These are phyloP conservation scores for Psilanteris sp. DNA, from an alignment of 1,140 invertebrate species.

Conservation along the genomic window DNA sequence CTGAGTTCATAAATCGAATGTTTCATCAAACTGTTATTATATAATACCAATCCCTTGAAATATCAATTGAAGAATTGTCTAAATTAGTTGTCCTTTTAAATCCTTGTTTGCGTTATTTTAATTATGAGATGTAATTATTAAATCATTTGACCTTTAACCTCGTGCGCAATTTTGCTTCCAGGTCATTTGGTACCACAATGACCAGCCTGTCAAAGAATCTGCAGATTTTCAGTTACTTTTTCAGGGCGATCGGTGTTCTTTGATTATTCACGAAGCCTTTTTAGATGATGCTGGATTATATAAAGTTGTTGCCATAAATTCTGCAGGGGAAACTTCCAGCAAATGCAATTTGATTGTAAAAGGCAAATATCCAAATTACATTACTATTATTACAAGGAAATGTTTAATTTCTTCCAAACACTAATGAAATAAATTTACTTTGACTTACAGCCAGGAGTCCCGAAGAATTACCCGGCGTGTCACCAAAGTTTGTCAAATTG, in stretches of 20 bases:
- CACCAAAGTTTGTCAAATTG: slow-evolving; percentile 86
- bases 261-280: slow-evolving; percentile 87
- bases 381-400: too few relatives aligned
- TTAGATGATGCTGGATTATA: slow-evolving; percentile 89
- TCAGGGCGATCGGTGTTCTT: slow-evolving; percentile 89
- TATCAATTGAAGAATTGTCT: too few relatives aligned
- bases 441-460: slow-evolving; percentile 53
- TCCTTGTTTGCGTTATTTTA: too few relatives aligned
- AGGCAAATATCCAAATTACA: slow-evolving; percentile 70
- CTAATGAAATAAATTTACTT: too few relatives aligned
- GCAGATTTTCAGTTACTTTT: slow-evolving; percentile 89
- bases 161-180: slow-evolving; percentile 68
- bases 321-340: slow-evolving; percentile 88
- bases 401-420: too few relatives aligned
- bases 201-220: slow-evolving; percentile 90
- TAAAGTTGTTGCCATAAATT: slow-evolving; percentile 90
- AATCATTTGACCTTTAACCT: too few relatives aligned
- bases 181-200: slow-evolving; percentile 93
- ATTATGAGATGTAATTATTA: too few relatives aligned
- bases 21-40: too few relatives aligned
- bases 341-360: slow-evolving; percentile 84
- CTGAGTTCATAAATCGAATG: too few relatives aligned
- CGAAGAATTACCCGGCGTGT: slow-evolving; percentile 67
- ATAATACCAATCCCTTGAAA: too few relatives aligned
- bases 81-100: too few relatives aligned